Conservation (phyloP, 2,113 vertebrate species). For the Micronisus gabar region DNA sequence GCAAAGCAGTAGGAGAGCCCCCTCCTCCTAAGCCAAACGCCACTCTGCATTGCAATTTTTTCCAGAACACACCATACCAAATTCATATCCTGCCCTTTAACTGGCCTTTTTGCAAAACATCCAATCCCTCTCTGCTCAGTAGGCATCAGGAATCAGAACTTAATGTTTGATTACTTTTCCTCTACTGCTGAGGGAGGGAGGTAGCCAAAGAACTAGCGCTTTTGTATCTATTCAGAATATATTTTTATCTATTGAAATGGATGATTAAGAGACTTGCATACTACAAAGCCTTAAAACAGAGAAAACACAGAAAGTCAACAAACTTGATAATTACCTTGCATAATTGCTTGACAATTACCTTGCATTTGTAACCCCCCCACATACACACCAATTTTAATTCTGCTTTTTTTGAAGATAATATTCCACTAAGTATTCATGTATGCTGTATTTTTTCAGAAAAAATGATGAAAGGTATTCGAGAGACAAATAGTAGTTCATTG, state of each 20-base stretch:
- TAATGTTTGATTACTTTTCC: background rate
- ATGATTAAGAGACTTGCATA: slow-evolving; percentile 34
- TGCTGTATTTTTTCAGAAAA: background rate
- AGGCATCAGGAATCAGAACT: background rate
- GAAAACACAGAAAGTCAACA: slow-evolving; percentile 25
- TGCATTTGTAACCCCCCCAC: background rate
- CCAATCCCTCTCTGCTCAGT: background rate
- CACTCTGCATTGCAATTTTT: background rate
- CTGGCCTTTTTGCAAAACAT: background rate
- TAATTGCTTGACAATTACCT: background rate
- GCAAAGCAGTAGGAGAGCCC: background rate
- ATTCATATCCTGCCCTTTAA: background rate
- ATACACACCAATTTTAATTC: slow-evolving; percentile 27
- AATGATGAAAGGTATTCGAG: background rate
- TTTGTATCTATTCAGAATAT: background rate
- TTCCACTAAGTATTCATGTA: slow-evolving; percentile 45
- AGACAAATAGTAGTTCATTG: background rate
- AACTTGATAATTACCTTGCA: slow-evolving; percentile 3
- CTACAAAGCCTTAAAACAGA: slow-evolving; percentile 23
- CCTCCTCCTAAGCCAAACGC: background rate
- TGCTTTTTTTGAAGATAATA: slow-evolving; percentile 35
- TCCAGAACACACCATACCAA: background rate
- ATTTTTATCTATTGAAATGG: slow-evolving; percentile 21
- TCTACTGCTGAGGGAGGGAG: background rate
- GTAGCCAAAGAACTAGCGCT: background rate